phyloP scores from a whole-genome alignment of 2,113 vertebrate species.

The Anolis carolinensis region DNA sequence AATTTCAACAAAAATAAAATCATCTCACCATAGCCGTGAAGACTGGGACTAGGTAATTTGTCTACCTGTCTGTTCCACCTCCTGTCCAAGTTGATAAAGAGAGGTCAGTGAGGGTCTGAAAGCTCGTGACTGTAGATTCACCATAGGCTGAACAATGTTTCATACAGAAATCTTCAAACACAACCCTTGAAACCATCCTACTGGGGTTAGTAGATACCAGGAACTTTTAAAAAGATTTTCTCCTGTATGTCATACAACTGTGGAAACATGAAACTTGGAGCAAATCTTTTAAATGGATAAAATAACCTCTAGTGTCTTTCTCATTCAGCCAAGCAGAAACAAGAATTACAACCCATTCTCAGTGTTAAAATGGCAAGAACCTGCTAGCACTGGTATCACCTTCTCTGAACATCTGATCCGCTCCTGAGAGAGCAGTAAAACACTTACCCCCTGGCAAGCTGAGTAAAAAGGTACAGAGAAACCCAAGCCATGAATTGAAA shows the following conservation, averaged over 20 bases:
- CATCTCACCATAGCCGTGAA: not conserved
- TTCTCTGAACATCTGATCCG: conserved; percentile 6
- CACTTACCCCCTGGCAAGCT: not conserved
- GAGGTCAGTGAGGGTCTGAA: not conserved
- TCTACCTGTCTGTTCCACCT: not conserved
- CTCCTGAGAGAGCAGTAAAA: conserved; percentile 27
- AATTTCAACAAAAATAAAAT: not conserved
- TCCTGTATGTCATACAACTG: not conserved
- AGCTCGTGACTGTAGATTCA: no score
- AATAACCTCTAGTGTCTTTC: not conserved
- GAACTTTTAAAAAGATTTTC: not conserved
- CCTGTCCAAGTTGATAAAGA: not conserved
- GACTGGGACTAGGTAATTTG: not conserved
- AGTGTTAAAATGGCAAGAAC: conserved; percentile 19
- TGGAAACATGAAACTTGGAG: conserved; percentile 16
- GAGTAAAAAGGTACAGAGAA: conserved; percentile 11
- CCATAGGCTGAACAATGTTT: not conserved
- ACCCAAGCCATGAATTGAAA: conserved; percentile 21
- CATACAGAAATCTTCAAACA: not conserved
- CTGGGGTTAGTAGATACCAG: not conserved
- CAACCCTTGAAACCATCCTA: not conserved
- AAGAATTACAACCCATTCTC: not conserved
- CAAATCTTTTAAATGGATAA: conserved; percentile 26
- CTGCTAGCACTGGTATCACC: conserved; percentile 17
- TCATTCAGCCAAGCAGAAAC: conserved; percentile 16